Conservation (phyloP, 2,113 vertebrate species). For the Blennius ocellaris region DNA sequence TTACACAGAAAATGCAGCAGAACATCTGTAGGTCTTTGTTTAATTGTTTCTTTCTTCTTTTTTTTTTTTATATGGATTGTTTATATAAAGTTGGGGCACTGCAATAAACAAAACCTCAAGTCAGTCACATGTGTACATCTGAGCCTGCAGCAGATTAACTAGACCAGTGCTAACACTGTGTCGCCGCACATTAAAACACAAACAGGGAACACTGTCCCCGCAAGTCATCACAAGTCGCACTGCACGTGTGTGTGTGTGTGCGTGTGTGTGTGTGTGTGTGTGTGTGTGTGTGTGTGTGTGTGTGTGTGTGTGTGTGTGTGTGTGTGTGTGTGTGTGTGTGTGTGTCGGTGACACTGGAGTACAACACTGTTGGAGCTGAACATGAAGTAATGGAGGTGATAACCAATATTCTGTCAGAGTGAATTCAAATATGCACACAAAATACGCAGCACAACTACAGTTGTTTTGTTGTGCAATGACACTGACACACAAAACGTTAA, state of each 20-base stretch:
- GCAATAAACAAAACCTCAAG: constrained; percentile 6
- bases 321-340: background rate
- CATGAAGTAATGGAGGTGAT: background rate
- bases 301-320: background rate
- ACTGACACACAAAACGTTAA: no score
- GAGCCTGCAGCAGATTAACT: background rate
- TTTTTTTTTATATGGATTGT: background rate
- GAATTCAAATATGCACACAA: background rate
- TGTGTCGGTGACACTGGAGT: no score
- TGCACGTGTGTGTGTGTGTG: background rate
- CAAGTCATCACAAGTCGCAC: background rate
- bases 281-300: no score
- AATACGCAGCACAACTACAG: background rate
- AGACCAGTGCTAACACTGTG: constrained; percentile 16
- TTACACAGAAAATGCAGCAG: constrained; percentile 3
- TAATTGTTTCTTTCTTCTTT: background rate
- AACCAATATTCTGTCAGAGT: background rate
- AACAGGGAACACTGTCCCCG: constrained; percentile 14
- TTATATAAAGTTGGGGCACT: constrained; percentile 4
- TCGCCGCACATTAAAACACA: constrained; percentile 42
- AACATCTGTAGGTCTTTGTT: constrained; percentile 6
- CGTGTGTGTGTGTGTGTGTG: no score
- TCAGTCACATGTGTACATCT: constrained; percentile 22
- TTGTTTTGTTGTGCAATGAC: background rate
- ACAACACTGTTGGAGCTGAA: background rate